Conservation (phyloP, 2,113 vertebrate genomes). For the Mungos mungo region DNA sequence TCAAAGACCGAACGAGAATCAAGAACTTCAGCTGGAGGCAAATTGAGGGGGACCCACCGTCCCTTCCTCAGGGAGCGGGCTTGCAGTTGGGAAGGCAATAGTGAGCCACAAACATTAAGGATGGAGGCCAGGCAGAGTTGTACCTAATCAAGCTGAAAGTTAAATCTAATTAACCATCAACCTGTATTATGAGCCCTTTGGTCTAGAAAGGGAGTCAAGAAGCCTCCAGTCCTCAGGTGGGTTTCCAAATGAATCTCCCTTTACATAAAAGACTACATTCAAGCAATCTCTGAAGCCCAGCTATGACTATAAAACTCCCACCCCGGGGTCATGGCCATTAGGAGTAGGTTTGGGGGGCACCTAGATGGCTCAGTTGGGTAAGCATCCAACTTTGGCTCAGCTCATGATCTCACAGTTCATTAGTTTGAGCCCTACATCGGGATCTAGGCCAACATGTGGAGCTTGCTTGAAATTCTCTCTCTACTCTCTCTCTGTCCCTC, state of each 20-base stretch:
- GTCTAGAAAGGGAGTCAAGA: neutral
- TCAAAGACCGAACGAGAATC: neutral
- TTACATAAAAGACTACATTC: neutral
- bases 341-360: neutral
- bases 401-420: too few species aligned
- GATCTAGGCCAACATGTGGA: too few species aligned
- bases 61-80: neutral
- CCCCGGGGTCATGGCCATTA: neutral
- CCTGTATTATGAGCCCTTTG: neutral
- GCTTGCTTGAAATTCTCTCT: too few species aligned
- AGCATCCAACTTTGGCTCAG: too few species aligned
- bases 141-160: neutral
- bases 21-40: neutral
- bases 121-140: neutral
- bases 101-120: neutral
- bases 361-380: too few species aligned
- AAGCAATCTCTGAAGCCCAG: neutral
- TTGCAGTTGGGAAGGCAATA: neutral
- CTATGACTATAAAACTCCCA: neutral
- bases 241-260: neutral
- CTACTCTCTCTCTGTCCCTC: too few species aligned
- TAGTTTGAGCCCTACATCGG: too few species aligned
- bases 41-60: neutral
- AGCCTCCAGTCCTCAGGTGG: neutral
- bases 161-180: neutral